Evolutionary conservation across 2,113 vertebrate genomes (phyloP), one percentile per base, ranked within the genome.

Genomic region (Nicator chloris): DNA sequence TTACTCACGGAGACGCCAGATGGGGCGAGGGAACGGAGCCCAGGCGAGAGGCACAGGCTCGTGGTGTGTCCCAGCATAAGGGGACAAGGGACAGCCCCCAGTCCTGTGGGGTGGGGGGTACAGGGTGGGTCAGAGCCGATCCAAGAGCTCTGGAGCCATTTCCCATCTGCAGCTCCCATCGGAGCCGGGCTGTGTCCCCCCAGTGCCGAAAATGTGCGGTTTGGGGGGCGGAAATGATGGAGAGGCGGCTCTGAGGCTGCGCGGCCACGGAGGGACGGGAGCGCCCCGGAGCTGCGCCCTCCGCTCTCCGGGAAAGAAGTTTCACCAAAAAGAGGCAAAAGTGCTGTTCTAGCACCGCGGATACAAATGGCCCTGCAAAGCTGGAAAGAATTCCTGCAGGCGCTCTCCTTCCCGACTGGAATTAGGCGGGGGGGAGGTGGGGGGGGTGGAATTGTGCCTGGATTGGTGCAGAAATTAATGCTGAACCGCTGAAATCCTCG

Each of bases 1-100:
- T 98, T 96, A 96, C 96, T 98, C 65, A 92, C 56, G 96, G 96
- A 28, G 95, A 77, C 92, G 81, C 97, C 97, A 97, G 97, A 96
- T 98, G 97, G 27, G 91, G 96, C 24, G 91, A 97, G 95, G 96
- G 97, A 97, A 85, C 15, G 1, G 96, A 93, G 97, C 96, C 96
- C 78, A 26, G 84, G 68, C 40, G 13, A 65, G 60, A 59, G 73
- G 78, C 22, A 7, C n/a, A 5, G 88, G 39, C 27, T 68, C 2
- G 13, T 0, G 26, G 72, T 1, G 16, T 31, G 70, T 8, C n/a
- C 56, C 64, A 6, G 50, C 39, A 4, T 0, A 1, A 26, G 10
- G 35, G 22, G 45, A 7, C 3, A 5, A 37, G 60, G 75, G 49
- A 16, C 35, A 51, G 33, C 42, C 88, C 72, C 69, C 26, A 16